Percentiles rank a stretch among this genome's conserved stretches.
These are phyloP conservation scores for Kryptolebias ocellatus DNA, from an alignment of 2,797 vertebrate genomes.

Conservation along the genomic window DNA sequence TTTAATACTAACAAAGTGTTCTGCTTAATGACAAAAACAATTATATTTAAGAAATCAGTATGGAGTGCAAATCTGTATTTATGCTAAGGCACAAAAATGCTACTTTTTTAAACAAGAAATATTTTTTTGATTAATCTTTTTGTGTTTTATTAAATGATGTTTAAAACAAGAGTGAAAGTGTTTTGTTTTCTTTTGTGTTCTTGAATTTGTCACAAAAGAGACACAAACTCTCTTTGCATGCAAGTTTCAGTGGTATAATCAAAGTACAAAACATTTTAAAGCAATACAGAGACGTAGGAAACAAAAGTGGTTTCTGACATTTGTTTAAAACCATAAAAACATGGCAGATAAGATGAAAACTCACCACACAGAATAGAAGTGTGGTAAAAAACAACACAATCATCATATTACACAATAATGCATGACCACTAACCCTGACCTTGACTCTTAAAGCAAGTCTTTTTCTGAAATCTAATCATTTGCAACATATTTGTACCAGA, in stretches of 20 bases:
- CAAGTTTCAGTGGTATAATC: constrained; percentile 9
- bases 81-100: constrained; percentile 1
- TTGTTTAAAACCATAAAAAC: constrained; percentile 33
- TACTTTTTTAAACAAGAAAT: constrained; percentile 32
- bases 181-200: constrained; percentile 4
- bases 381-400: background rate
- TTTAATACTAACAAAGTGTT: background rate
- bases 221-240: background rate
- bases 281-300: constrained; percentile 13
- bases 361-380: constrained; percentile 12
- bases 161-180: background rate
- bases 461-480: background rate
- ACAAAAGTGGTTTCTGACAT: background rate
- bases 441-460: background rate
- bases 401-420: background rate
- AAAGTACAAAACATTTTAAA: constrained; percentile 26
- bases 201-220: background rate
- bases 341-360: constrained; percentile 18
- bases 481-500: background rate
- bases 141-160: constrained; percentile 60
- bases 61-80: background rate
- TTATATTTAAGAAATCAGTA: background rate
- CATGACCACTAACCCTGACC: background rate
- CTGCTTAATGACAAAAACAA: background rate
- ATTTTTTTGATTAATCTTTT: constrained; percentile 37